Evolutionary conservation across 2,888 invertebrate species (phyloP).

Genomic region (Hofmannophila pseudospretella): DNA sequence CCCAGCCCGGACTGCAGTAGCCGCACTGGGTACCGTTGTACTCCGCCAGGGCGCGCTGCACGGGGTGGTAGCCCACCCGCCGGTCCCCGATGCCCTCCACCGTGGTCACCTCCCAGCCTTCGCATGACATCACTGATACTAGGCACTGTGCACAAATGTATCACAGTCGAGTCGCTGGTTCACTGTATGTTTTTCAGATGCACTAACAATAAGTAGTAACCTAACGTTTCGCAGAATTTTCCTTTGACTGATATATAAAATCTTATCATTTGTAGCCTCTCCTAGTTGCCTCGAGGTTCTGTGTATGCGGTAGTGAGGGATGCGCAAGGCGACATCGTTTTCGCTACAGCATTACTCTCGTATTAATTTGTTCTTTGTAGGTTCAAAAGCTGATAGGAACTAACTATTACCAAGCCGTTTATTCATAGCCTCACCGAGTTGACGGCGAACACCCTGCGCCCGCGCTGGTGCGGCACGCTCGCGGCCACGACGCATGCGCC

Average conservation of each 20-base stretch:
- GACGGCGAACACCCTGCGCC: conserved; percentile 45
- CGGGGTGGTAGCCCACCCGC: conserved; percentile 77
- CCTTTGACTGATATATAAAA: too few relatives aligned
- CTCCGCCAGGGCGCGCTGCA: conserved; percentile 78
- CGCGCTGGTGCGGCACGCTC: conserved; percentile 23
- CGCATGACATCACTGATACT: conserved; percentile 68
- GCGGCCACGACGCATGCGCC: conserved; percentile 79
- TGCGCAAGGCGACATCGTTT: too few relatives aligned
- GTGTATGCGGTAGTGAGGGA: too few relatives aligned
- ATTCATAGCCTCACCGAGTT: conserved; percentile 75
- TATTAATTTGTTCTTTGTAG: too few relatives aligned
- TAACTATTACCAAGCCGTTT: too few relatives aligned
- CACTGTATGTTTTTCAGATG: too few relatives aligned
- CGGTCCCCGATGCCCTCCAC: conserved; percentile 83
- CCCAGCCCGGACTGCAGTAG: conserved; percentile 72
- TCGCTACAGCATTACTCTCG: background rate
- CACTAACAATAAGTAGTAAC: too few relatives aligned
- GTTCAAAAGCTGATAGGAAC: too few relatives aligned
- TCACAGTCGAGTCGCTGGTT: too few relatives aligned
- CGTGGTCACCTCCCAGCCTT: conserved; percentile 82
- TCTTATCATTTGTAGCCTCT: too few relatives aligned
- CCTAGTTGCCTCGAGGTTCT: too few relatives aligned
- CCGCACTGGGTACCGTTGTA: conserved; percentile 84
- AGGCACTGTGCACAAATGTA: conserved; percentile 64
- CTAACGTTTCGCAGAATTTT: too few relatives aligned